phyloP scores from a whole-genome alignment of 2,888 invertebrate genomes.

The Idaea straminata region DNA sequence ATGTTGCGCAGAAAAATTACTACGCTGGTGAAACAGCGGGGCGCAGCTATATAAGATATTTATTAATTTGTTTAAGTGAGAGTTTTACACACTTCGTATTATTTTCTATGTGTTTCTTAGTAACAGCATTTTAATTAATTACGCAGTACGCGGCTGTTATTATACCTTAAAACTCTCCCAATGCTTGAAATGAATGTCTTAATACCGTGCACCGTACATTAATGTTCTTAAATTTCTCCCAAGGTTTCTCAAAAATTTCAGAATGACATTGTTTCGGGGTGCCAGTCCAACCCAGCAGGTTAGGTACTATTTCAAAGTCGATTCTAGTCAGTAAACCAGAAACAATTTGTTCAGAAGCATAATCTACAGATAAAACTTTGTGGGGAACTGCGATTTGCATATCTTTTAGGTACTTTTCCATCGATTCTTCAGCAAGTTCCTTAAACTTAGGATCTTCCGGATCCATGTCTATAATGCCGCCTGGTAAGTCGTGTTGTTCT shows the following conservation, averaged over 20 bases:
- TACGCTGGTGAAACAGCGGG: too few relatives aligned
- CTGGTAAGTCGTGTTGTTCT: too few relatives aligned
- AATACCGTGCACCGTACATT: constrained; percentile 29
- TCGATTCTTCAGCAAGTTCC: constrained; percentile 35
- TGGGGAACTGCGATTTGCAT: constrained; percentile 17
- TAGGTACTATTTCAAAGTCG: constrained; percentile 22
- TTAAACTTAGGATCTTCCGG: neutral
- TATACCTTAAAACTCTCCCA: too few relatives aligned
- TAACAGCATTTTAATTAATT: too few relatives aligned
- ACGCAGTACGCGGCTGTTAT: too few relatives aligned
- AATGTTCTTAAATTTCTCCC: constrained; percentile 36
- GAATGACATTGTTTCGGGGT: constrained; percentile 36
- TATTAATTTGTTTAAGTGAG: too few relatives aligned
- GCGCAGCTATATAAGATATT: too few relatives aligned
- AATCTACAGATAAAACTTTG: constrained; percentile 23
- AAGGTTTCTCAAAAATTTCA: constrained; percentile 36
- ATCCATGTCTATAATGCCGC: too few relatives aligned
- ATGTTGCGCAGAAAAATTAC: too few relatives aligned
- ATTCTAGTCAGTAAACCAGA: constrained; percentile 32
- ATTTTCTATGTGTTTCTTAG: too few relatives aligned
- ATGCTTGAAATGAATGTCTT: too few relatives aligned
- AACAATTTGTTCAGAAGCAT: constrained; percentile 34
- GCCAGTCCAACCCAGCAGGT: neutral
- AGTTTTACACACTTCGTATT: too few relatives aligned
- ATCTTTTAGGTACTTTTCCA: constrained; percentile 30